Evolutionary conservation across 2,113 vertebrate genomes (phyloP), one percentile per base, ranked within the genome.

Genomic region (Cacatua alba): DNA sequence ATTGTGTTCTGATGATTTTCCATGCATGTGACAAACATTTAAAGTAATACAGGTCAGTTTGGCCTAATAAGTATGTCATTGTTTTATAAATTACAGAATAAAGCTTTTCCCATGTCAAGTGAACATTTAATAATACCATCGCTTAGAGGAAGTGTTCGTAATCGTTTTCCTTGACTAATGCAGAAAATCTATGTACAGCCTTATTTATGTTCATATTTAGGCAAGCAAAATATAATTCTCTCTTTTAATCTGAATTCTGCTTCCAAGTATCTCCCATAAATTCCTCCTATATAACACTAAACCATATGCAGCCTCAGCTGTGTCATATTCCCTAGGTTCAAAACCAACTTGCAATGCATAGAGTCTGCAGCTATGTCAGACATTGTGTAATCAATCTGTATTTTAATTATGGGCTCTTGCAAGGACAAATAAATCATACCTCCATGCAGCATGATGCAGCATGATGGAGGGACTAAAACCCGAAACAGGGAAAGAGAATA

Each of bases 171-270:
- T 63, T 2, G 2, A 76, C 62, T 94, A 92, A 94, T 89, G 78
- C 0, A 0, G 62, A 82, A 93, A 93, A 95, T 94, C 81, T 80
- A 7, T 79, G 28, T 82, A 51, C 31, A 76, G 60, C 60, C 37
- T 94, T 92, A 90, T 75, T 96, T 82, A 83, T 80, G 29, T 77
- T 91, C 82, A 51, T 75, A 68, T 90, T 93, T 91, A 90, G 72
- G 26, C 35, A 46, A 92, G 69, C 13, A 71, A 90, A 93, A 92
- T 68, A 37, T 65, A 86, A 93, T 84, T 95, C 68, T 88, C 48
- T 84, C 67, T 65, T 81, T 75, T 92, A 84, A 94, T 93, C 86
- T 91, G 80, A 94, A 57, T 96, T 88, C 72, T 96, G 64, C 79
- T 95, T 93, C 53, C 71, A 94, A 90, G 33, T 60, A 75, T 72